phyloP scores from a whole-genome alignment of 2,888 invertebrate genomes.

The Eilema caniola region DNA sequence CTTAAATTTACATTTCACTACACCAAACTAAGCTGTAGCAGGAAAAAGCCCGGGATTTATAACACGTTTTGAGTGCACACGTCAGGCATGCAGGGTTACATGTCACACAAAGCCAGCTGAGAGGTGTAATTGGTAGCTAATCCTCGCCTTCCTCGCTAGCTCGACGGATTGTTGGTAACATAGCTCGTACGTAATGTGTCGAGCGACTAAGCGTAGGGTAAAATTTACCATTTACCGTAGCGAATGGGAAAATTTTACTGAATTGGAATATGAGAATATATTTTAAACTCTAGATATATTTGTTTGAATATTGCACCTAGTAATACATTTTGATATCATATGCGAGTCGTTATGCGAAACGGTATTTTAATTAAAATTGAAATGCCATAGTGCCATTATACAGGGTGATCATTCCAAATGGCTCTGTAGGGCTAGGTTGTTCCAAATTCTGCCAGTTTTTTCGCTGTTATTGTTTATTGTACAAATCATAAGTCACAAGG shows the following conservation, averaged over 20 bases:
- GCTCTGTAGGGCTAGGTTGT: too few relatives aligned
- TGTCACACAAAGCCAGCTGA: conserved; percentile 59
- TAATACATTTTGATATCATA: too few relatives aligned
- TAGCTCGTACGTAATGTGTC: conserved; percentile 27
- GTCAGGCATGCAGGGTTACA: conserved; percentile 44
- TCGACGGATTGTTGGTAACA: conserved; percentile 56
- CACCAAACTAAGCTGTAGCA: conserved; percentile 10
- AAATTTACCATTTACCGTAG: background rate
- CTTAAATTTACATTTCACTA: background rate
- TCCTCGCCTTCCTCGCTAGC: conserved; percentile 68
- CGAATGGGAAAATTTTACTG: background rate
- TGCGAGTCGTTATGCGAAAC: background rate
- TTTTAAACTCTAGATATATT: background rate
- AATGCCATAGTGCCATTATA: too few relatives aligned
- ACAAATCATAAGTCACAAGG: too few relatives aligned
- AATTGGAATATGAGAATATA: background rate
- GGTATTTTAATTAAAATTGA: too few relatives aligned
- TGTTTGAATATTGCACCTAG: background rate
- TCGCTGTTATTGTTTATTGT: too few relatives aligned
- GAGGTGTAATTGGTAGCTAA: conserved; percentile 80
- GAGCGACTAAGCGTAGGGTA: conserved; percentile 29
- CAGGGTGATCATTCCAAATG: too few relatives aligned
- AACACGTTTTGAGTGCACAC: conserved; percentile 57
- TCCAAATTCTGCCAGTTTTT: too few relatives aligned
- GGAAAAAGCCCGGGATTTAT: conserved; percentile 45